phyloP scores from a whole-genome alignment of 1,140 invertebrate genomes.

The Magallana angulata region DNA sequence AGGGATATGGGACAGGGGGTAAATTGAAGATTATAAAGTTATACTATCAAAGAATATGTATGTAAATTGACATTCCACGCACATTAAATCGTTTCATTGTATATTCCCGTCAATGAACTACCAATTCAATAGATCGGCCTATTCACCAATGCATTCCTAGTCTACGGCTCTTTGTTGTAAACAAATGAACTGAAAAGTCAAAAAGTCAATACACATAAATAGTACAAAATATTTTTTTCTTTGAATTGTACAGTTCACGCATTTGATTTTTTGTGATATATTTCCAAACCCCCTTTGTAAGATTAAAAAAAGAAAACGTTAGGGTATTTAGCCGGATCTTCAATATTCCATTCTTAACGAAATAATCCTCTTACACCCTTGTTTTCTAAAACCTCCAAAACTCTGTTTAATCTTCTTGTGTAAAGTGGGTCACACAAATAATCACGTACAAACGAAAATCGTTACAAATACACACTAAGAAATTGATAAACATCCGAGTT shows the following conservation, averaged over 20 bases:
- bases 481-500: not conserved
- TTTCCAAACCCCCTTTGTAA: constrained; percentile 24
- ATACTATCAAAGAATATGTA: not conserved
- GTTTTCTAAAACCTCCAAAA: constrained; percentile 22
- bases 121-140: constrained; percentile 2
- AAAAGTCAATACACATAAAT: constrained; percentile 27
- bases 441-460: constrained; percentile 18
- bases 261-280: constrained; percentile 29
- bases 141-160: not conserved
- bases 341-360: constrained; percentile 13
- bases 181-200: constrained; percentile 34
- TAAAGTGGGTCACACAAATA: not conserved
- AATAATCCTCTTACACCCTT: constrained; percentile 7
- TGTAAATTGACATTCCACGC: not conserved
- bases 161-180: constrained; percentile 12
- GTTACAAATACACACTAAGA: constrained; percentile 12
- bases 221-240: constrained; percentile 28
- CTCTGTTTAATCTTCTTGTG: constrained; percentile 3
- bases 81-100: constrained; percentile 16
- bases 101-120: constrained; percentile 22
- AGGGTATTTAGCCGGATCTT: constrained; percentile 3
- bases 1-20: no score
- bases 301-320: constrained; percentile 14
- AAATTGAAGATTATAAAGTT: no score
- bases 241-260: constrained; percentile 4